Evolutionary conservation across 1,140 invertebrate genomes (phyloP), one percentile per base, ranked within the genome.

Genomic region (Panagrolaimus sp.): DNA sequence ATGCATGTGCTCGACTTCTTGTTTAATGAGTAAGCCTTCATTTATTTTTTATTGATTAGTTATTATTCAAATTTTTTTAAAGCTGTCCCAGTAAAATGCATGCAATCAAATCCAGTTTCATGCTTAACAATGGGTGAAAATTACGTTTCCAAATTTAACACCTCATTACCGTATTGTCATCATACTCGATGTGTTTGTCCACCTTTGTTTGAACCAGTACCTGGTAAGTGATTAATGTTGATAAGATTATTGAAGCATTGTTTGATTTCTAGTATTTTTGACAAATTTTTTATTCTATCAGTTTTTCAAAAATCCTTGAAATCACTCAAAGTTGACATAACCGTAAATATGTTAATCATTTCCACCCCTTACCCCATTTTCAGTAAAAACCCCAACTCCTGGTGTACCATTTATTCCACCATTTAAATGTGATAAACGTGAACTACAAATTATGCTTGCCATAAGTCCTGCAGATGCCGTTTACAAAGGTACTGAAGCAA

Each of bases 361-460:
- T 46, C 48, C 55, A 1, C 43, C 45, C 8, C 66, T 28, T 17
- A 65, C 24, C 7, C 32, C 32, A 38, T 38, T 38, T 38, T 38
- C 32, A 38, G 64, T 69, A 26, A 24, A 68, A 17, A 26, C 69
- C 44, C 67, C 72, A 26, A 67, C 71, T 6, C 68, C 78, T 12
- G 73, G 76, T 44, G 69, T 71, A 46, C 78, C 72, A 38, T 58
- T 74, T 9, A 69, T 70, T 14, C 68, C 83, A 8, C 81, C 81
- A 43, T 76, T 77, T 62, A 83, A 83, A 75, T 81, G 79, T 69
- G 79, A 81, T 65, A 75, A 76, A 71, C 73, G 78, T 28, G 78
- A 81, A 44, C 71, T 81, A 14, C 52, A 73, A 32, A 78, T 76
- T 10, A 67, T 76, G 38, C 65, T 71, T 38, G 55, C 68, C 0